Percentiles rank a stretch among this genome's conserved stretches.
Evolutionary conservation across 2,113 vertebrate genomes (phyloP).

Genomic region (Rhinopomastus cyanomelas): DNA sequence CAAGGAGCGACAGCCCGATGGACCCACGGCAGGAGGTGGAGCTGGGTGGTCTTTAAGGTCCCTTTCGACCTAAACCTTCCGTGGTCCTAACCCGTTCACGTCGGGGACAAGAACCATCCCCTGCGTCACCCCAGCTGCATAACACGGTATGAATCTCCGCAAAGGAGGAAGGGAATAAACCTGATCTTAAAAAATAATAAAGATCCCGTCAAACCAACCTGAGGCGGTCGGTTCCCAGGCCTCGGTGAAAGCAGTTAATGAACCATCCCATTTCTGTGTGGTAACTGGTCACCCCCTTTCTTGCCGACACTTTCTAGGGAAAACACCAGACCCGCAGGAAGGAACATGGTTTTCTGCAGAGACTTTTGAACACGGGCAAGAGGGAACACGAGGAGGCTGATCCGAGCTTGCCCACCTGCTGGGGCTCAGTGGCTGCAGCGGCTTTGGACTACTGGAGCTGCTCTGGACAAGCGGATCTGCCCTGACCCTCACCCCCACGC

Average conservation of each 20-base stretch:
- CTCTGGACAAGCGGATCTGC: not conserved
- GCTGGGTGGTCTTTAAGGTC: too few species aligned
- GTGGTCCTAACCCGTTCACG: too few species aligned
- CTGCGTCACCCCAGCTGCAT: not conserved
- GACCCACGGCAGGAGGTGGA: too few species aligned
- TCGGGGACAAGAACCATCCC: not conserved
- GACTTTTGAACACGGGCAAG: rapidly evolving
- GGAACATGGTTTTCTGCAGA: not conserved
- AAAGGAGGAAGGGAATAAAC: not conserved
- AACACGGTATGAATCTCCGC: not conserved
- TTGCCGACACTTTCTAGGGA: not conserved
- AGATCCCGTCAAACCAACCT: not conserved
- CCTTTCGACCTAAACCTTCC: too few species aligned
- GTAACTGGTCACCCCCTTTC: not conserved
- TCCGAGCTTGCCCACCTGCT: not conserved
- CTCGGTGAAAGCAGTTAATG: not conserved
- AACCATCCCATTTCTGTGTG: not conserved
- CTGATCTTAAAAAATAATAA: rapidly evolving
- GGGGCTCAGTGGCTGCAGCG: not conserved
- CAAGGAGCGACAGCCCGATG: not conserved
- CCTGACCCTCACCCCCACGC: not conserved
- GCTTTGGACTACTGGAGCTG: not conserved
- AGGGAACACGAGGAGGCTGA: not conserved
- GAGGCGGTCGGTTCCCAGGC: not conserved
- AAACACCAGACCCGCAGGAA: not conserved